Conservation (phyloP, 2,113 vertebrate species). For the Silurus asotus region DNA sequence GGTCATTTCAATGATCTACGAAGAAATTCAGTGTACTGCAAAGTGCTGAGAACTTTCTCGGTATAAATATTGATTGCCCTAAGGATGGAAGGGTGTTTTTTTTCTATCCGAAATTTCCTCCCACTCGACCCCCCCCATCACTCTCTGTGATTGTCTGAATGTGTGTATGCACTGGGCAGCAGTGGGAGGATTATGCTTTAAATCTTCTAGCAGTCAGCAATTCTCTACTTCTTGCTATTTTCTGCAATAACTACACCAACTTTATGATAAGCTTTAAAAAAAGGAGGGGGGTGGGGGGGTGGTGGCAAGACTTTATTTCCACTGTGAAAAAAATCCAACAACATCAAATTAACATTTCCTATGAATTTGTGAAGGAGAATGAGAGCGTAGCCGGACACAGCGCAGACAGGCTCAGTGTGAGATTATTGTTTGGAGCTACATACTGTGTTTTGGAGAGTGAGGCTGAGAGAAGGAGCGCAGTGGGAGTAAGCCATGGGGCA, state of each 20-base stretch:
- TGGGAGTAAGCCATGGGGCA: conserved; percentile 14
- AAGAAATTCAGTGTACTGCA: background rate
- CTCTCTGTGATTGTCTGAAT: background rate
- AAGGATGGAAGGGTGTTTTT: background rate
- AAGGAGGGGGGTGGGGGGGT: no score
- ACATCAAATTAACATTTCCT: background rate
- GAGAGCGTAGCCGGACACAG: background rate
- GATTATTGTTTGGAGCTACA: conserved; percentile 17
- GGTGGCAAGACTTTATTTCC: background rate
- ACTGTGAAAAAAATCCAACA: background rate
- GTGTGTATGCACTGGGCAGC: background rate
- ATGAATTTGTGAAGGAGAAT: background rate
- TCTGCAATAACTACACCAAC: background rate
- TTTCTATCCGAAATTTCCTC: background rate
- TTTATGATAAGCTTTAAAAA: conserved; percentile 1
- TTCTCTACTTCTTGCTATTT: conserved; percentile 7
- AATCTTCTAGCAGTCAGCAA: conserved; percentile 23
- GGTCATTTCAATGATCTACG: conserved; percentile 1
- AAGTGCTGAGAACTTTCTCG: background rate
- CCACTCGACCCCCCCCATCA: background rate
- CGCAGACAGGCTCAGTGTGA: conserved; percentile 4
- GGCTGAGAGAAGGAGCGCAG: background rate
- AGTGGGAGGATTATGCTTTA: conserved; percentile 1
- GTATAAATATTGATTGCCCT: conserved; percentile 5
- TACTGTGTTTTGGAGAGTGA: background rate